These are phyloP conservation scores for Enteromius fasciolatus DNA, from an alignment of 2,797 vertebrate species.

Conservation along the genomic window DNA sequence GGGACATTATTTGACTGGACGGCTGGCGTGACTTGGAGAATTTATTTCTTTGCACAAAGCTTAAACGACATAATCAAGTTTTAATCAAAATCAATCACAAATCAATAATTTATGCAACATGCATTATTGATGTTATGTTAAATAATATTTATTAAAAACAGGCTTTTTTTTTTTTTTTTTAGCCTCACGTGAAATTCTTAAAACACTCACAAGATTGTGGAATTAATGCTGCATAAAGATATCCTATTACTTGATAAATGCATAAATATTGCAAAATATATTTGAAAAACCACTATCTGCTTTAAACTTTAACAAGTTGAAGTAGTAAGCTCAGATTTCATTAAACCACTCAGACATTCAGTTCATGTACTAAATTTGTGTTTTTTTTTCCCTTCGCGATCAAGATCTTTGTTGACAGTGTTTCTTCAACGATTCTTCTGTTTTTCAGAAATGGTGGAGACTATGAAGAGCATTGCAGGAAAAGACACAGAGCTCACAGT, in stretches of 20 bases:
- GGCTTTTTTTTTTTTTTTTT: neutral
- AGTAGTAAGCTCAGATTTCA: no score
- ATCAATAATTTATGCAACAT: no score
- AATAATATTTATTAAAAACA: neutral
- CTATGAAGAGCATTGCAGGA: slow-evolving; percentile 94
- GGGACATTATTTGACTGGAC: no score
- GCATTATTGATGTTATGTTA: no score
- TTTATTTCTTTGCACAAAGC: neutral
- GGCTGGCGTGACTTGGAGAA: no score
- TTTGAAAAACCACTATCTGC: neutral
- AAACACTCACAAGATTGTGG: neutral
- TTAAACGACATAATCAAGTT: neutral
- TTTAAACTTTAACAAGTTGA: no score
- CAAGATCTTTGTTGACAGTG: neutral
- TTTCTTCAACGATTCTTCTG: neutral
- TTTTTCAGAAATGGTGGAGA: slow-evolving; percentile 93
- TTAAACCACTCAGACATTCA: neutral
- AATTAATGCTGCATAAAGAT: neutral
- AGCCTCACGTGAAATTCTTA: neutral
- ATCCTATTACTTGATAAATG: neutral
- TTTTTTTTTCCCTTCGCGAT: neutral
- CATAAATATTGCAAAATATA: neutral
- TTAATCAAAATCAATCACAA: no score
- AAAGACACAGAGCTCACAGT: slow-evolving; percentile 93
- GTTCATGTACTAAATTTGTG: neutral